Conservation (phyloP, 1,140 invertebrate species). For the Cotesia chilonis region DNA sequence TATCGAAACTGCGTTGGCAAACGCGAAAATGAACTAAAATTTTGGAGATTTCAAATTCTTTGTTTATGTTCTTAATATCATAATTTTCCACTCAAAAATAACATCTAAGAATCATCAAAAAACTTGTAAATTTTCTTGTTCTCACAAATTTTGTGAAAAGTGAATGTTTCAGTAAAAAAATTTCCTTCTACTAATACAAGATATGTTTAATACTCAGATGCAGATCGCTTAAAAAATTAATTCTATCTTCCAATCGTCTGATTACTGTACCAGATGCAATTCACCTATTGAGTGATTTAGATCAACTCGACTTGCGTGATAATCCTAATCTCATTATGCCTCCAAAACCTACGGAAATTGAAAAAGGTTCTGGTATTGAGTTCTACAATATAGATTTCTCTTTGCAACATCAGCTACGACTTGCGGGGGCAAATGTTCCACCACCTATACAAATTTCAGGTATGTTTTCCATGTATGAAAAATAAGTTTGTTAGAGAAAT, state of each 20-base stretch:
- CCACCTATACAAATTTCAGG: conserved; percentile 74
- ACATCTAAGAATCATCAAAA: no score
- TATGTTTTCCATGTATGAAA: conserved; percentile 53
- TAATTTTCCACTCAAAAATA: no score
- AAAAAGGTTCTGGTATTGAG: conserved; percentile 83
- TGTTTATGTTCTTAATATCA: no score
- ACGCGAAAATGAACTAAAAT: no score
- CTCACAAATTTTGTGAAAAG: no score
- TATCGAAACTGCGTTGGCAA: no score
- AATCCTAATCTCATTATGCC: conserved; percentile 98
- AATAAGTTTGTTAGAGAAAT: no score
- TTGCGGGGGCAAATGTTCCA: conserved; percentile 90
- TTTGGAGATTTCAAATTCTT: no score
- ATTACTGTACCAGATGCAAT: conserved; percentile 98
- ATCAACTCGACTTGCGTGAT: conserved; percentile 88
- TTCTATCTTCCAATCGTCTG: conserved; percentile 91
- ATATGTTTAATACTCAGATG: conserved; percentile 72
- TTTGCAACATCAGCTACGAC: conserved; percentile 89
- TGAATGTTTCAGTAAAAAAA: no score
- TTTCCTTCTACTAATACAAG: no score
- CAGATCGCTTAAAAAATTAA: conserved; percentile 93
- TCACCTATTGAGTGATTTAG: conserved; percentile 91
- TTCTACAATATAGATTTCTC: conserved; percentile 99
- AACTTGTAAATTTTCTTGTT: no score
- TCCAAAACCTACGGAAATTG: conserved; percentile 88